Evolutionary conservation across 1,140 invertebrate species (phyloP).

Genomic region (Hestina assimilis): DNA sequence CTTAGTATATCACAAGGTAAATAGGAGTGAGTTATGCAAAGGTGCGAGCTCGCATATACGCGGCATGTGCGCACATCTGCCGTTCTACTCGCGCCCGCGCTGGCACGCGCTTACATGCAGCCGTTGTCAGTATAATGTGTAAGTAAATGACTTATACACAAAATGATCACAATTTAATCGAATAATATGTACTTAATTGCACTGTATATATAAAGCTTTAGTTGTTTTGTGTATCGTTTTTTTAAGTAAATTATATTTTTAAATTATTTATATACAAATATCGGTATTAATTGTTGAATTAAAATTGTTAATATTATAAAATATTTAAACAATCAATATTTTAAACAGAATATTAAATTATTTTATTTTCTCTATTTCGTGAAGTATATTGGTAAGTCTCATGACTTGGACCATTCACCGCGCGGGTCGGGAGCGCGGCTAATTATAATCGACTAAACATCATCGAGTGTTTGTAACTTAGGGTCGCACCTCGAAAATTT

Average conservation of each 20-base stretch:
- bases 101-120: slow-evolving; percentile 39
- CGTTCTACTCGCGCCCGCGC: slow-evolving; percentile 31
- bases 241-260: no score
- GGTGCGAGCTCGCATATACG: slow-evolving; percentile 33
- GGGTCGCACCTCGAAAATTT: slow-evolving; percentile 60
- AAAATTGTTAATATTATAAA: no score
- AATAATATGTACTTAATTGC: neutral
- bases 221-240: no score
- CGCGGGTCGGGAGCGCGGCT: slow-evolving; percentile 62
- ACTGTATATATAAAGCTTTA: neutral
- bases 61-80: slow-evolving; percentile 53
- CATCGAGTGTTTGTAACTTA: slow-evolving; percentile 71
- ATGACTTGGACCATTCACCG: slow-evolving; percentile 34
- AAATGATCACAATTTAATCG: slow-evolving; percentile 20
- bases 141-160: neutral
- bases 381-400: slow-evolving; percentile 14
- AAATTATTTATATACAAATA: no score
- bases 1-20: slow-evolving; percentile 27
- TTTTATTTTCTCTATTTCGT: no score
- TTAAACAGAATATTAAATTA: no score
- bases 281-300: no score
- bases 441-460: slow-evolving; percentile 77
- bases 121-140: slow-evolving; percentile 12
- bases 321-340: no score
- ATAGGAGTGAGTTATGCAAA: slow-evolving; percentile 32